Evolutionary conservation across 2,888 invertebrate genomes (phyloP), one percentile per base, ranked within the genome.

Genomic region (Thysanoteuthis rhombus): DNA sequence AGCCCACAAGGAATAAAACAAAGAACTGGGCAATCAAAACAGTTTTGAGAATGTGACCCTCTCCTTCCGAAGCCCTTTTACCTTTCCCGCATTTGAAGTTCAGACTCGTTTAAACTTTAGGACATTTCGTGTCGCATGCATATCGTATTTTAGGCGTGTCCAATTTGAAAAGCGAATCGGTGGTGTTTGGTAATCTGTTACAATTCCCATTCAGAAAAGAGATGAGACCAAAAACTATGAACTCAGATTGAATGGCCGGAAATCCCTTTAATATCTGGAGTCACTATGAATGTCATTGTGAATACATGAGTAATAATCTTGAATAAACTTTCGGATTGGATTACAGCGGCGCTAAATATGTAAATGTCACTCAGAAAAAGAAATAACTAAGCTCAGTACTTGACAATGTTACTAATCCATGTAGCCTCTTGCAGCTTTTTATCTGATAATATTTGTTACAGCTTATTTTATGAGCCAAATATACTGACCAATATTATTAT

Each of bases 121-220:
- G 75, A n/a, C 75, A 75, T 75, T n/a, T 75, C 16, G 36, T n/a
- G n/a, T 25, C 75, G 4, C 12, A 75, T n/a, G 36, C 75, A 8
- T 75, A 75, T 75, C n/a, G 75, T n/a, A 75, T 75, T 75, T 75
- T 75, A 75, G 75, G 75, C n/a, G n/a, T 75, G n/a, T 75, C n/a
- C 2, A 1, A 36, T 75, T 36, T 36, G 36, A 75, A 75, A 75
- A 16, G n/a, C n/a, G 19, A 52, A 16, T 19, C n/a, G 75, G n/a
- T 10, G n/a, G n/a, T 10, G 75, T n/a, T 75, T n/a, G 1, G n/a
- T 36, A 75, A 58, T 58, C 75, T 75, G 75, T n/a, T 36, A 36
- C n/a, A 16, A n/a, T 75, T 75, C n/a, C 8, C 75, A 75, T 75
- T 75, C 75, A 16, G 12, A 75, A 75, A 75, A 75, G 16, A 19